phyloP scores from a whole-genome alignment of 2,888 invertebrate genomes.

The Margaritifera margaritifera region DNA sequence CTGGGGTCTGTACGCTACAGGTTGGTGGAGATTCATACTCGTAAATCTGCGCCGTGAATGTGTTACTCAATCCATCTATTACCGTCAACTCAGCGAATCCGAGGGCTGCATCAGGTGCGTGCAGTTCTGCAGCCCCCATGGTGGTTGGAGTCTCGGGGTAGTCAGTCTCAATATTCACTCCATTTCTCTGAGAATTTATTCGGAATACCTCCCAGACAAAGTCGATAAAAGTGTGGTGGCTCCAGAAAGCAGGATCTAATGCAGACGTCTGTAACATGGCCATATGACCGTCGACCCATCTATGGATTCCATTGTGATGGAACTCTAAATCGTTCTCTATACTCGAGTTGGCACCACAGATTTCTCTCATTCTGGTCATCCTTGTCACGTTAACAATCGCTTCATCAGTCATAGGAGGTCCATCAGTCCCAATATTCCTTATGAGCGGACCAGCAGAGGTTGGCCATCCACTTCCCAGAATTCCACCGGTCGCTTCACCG shows the following conservation, averaged over 20 bases:
- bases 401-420: too few species aligned
- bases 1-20: conserved; percentile 31
- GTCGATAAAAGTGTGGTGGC: conserved; percentile 55
- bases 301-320: conserved; percentile 52
- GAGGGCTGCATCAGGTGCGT: conserved; percentile 43
- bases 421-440: too few species aligned
- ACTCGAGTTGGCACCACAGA: too few species aligned
- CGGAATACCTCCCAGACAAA: conserved; percentile 54
- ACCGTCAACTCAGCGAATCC: conserved; percentile 49
- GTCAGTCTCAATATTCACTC: conserved; percentile 26
- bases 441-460: conserved; percentile 43
- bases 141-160: conserved; percentile 34
- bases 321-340: conserved; percentile 47
- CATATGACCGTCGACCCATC: too few species aligned
- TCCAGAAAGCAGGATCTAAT: conserved; percentile 56
- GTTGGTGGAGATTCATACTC: conserved; percentile 50
- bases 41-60: conserved; percentile 38
- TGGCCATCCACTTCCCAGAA: conserved; percentile 48
- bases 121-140: conserved; percentile 37
- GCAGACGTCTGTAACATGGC: conserved; percentile 46
- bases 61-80: conserved; percentile 43
- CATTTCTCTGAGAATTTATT: conserved; percentile 25
- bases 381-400: too few species aligned
- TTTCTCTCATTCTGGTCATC: too few species aligned
- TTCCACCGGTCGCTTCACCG: conserved; percentile 48